Evolutionary conservation across 2,797 vertebrate species (phyloP), one percentile per base, ranked within the genome.

Genomic region (Tangara arthus): DNA sequence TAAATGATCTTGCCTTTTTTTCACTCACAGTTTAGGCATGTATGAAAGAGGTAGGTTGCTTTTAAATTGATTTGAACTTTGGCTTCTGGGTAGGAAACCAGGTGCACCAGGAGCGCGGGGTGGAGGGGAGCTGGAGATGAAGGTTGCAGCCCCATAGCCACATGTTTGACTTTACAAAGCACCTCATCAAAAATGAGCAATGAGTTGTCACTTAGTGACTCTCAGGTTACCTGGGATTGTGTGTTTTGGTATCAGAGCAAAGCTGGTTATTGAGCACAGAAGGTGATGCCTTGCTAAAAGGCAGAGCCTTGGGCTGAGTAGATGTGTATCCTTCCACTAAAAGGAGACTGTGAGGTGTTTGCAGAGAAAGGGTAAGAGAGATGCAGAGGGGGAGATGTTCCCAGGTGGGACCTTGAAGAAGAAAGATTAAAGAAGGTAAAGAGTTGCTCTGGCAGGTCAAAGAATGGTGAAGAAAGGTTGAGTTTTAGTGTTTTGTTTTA

Each of bases 121-220:
- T 3, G 1, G 11, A 15, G 21, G 24, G 27, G 11, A 61, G 50
- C 17, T n/a, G 49, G 52, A 15, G 55, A 30, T 30, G 44, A n/a
- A 56, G 16, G 7, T 15, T 50, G 30, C 27, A 53, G 71, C 24
- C 49, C 37, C 0, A 0, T 15, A 34, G 76, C 15, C 5, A 1
- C 0, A 0, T 17, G 11, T 71, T 60, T 64, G 57, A 34, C 27
- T 69, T 87, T 32, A 20, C 39, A 47, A 78, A 71, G 7, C n/a
- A 50, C 8, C 21, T 87, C 52, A 57, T 23, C 24, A 23, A 64
- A 92, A 79, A 13, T 1, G 7, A 87, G 27, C 27, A 16, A 15
- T 5, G n/a, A 81, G 24, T 23, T 52, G 53, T 34, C 0, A 0
- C 49, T 90, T 41, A 41, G 32, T 46, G 32, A 35, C 41, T 73